Evolutionary conservation across 2,888 invertebrate genomes (phyloP), one percentile per base, ranked within the genome.

Genomic region (Coecobrya sp.): DNA sequence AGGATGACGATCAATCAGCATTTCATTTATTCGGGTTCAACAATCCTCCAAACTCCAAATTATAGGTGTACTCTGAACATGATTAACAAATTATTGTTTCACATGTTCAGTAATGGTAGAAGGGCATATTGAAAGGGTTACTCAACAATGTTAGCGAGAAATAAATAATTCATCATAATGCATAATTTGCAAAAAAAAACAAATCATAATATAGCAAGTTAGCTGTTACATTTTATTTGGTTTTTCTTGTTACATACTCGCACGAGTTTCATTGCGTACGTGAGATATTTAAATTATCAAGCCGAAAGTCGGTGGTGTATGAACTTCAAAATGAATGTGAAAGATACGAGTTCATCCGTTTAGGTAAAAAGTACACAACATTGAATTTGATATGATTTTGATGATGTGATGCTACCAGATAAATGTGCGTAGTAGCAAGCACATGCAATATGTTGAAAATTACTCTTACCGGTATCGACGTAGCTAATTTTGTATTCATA

Each of bases 381-480:
- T 36, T 36, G 36, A 36, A 36, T 36, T 36, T 19, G 1, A 1
- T 49, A 13, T 49, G 49, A 59, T 19, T 19, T 22, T 59, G 59
- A 59, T 19, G 1, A 16, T 16, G 7, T 59, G 59, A 10, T 49
- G 49, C 49, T 10, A 49, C 10, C 49, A 49, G 10, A 1, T 49
- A 10, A 7, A 13, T 42, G 42, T 42, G 42, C n/a, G 36, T 36
- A 36, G 36, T 36, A 36, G 52, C 52, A 52, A 52, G 52, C 11
- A 52, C 52, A 3, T 45, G 5, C 7, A 45, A 45, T n/a, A 10
- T 3, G 36, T 19, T 13, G 42, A 36, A 22, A 73, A 73, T 73
- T 19, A 19, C 45, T n/a, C n/a, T 87, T 87, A 70, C 70, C 87
- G 87, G 87, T 87, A 87, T 87, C 79, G 87, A 62, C 87, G 62